A percentile compares a stretch with the other conserved stretches of the same genome.
These are phyloP conservation scores for Discoglossus pictus DNA, from an alignment of 2,797 vertebrate species.

Conservation along the genomic window DNA sequence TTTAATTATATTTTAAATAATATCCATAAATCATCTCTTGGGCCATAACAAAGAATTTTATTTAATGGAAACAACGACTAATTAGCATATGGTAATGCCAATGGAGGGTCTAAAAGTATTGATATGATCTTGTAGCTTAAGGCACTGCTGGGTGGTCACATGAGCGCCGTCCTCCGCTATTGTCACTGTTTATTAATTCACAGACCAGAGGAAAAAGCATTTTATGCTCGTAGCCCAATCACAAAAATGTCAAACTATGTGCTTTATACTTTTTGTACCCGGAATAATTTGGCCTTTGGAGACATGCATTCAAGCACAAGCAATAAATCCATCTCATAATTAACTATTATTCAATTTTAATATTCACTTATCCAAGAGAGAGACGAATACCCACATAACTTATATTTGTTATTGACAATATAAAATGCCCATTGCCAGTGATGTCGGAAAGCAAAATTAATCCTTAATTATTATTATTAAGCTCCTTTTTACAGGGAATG, in stretches of 20 bases:
- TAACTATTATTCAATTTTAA: not conserved
- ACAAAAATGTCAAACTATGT: conserved; percentile 66
- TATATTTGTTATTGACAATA: not conserved
- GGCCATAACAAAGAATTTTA: no score
- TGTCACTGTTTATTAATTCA: conserved; percentile 71
- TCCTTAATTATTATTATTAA: conserved; percentile 33
- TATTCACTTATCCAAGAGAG: no score
- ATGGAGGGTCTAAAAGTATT: conserved; percentile 63
- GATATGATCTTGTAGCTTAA: conserved; percentile 60
- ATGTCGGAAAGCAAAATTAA: conserved; percentile 40
- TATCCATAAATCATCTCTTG: no score
- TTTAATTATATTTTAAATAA: no score
- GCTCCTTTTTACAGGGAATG: conserved; percentile 30
- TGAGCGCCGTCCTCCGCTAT: conserved; percentile 65
- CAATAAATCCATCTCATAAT: conserved; percentile 42
- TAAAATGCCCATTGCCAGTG: conserved; percentile 9
- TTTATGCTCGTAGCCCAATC: conserved; percentile 60
- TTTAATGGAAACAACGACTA: no score
- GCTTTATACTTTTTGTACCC: conserved; percentile 56
- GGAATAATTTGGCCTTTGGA: conserved; percentile 64
- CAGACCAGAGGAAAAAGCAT: conserved; percentile 59
- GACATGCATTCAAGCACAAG: conserved; percentile 59
- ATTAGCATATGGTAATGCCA: no score
- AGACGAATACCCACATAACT: no score
- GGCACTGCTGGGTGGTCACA: conserved; percentile 65